Percentiles rank a stretch among this genome's conserved stretches.
Conservation (phyloP, 2,113 vertebrate genomes). For the Gobius niger region DNA sequence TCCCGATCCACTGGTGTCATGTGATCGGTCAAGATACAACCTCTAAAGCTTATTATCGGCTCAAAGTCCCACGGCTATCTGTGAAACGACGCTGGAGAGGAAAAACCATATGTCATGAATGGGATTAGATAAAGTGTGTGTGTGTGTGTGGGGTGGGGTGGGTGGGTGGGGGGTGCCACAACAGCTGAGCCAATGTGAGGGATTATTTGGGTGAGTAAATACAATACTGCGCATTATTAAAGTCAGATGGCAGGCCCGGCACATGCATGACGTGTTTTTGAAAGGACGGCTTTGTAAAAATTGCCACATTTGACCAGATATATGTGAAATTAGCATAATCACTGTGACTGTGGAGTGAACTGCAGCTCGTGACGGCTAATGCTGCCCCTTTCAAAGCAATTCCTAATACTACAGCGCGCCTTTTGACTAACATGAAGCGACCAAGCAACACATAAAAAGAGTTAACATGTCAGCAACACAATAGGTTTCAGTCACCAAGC, state of each 20-base stretch:
- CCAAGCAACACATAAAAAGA: no score
- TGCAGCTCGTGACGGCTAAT: not conserved
- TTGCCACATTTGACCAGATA: not conserved
- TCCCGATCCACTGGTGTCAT: conserved; percentile 33
- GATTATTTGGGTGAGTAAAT: conserved; percentile 32
- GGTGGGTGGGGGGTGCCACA: not conserved
- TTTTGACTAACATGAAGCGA: not conserved
- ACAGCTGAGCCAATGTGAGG: not conserved
- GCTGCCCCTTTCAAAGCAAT: not conserved
- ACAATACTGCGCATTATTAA: conserved; percentile 1
- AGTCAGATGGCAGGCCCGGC: not conserved
- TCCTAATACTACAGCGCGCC: not conserved
- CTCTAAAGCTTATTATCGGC: conserved; percentile 50
- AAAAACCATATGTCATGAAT: conserved; percentile 42
- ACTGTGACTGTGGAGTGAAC: not conserved
- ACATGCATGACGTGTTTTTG: not conserved
- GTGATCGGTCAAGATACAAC: conserved; percentile 17
- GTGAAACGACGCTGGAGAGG: conserved; percentile 27
- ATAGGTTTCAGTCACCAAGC: no score
- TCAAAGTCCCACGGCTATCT: conserved; percentile 28
- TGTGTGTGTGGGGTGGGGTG: no score
- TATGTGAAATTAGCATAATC: not conserved
- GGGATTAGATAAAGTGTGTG: conserved; percentile 47
- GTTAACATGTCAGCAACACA: no score
- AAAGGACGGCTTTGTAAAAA: not conserved